Percentiles rank a stretch among this genome's conserved stretches.
These are phyloP conservation scores for Sinosuthora webbiana DNA, from an alignment of 2,113 vertebrate species.

Conservation along the genomic window DNA sequence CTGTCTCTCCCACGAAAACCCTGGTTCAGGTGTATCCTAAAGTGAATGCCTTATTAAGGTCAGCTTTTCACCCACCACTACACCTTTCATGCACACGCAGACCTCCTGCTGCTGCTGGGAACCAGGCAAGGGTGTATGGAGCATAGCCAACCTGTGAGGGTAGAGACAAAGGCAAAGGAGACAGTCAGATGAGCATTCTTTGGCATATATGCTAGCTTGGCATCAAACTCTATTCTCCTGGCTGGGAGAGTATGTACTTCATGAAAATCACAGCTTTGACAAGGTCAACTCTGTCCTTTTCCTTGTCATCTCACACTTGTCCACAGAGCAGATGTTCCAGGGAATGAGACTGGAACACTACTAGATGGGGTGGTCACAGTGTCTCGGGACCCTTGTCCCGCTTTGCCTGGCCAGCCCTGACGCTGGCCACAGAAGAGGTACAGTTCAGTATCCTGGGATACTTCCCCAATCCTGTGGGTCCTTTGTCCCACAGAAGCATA, in stretches of 20 bases:
- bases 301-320: background rate
- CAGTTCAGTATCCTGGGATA: too few species aligned
- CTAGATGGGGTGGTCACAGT: too few species aligned
- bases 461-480: too few species aligned
- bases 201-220: background rate
- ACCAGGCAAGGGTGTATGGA: background rate
- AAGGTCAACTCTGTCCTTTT: background rate
- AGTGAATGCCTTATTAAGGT: background rate
- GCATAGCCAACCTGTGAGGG: background rate
- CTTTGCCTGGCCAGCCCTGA: too few species aligned
- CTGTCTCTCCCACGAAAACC: background rate
- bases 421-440: too few species aligned
- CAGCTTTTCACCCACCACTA: background rate
- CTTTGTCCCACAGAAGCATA: too few species aligned
- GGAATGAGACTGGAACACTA: background rate
- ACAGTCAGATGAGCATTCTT: background rate
- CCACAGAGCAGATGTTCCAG: background rate
- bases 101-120: background rate
- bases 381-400: too few species aligned
- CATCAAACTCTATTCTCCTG: background rate
- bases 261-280: background rate
- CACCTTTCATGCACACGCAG: background rate
- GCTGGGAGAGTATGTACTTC: background rate
- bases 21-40: background rate
- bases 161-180: background rate